Percentiles rank a stretch among this genome's conserved stretches.
Evolutionary conservation across 2,888 invertebrate species (phyloP).

Genomic region (Resseliella maxima): DNA sequence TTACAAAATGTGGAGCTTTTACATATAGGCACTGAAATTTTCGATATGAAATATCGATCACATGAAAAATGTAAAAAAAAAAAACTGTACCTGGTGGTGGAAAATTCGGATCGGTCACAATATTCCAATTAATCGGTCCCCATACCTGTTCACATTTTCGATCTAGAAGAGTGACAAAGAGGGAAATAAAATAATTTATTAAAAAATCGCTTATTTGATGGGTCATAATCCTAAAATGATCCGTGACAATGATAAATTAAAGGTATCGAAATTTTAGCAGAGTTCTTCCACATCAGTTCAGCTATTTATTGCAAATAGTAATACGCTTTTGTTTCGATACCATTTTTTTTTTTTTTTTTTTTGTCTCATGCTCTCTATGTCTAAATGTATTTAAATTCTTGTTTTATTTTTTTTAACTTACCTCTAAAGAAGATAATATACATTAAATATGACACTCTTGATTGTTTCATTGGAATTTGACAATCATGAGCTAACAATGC

Average conservation of each 20-base stretch:
- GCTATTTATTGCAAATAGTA: neutral
- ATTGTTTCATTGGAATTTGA: conserved; percentile 39
- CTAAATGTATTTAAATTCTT: neutral
- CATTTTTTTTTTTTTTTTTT: too few species aligned
- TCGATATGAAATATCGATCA: too few species aligned
- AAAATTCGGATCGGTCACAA: neutral
- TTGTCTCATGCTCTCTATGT: neutral
- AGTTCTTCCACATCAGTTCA: neutral
- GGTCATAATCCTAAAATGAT: neutral
- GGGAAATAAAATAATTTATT: neutral
- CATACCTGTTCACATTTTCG: neutral
- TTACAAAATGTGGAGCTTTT: too few species aligned
- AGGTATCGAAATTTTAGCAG: neutral
- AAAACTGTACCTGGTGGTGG: too few species aligned
- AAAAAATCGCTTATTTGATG: neutral
- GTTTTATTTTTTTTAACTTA: conserved; percentile 10
- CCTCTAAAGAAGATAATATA: conserved; percentile 57
- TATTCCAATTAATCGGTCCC: conserved; percentile 28
- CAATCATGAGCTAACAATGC: conserved; percentile 57
- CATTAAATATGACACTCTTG: conserved; percentile 50
- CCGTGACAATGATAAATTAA: neutral
- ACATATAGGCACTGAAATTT: too few species aligned
- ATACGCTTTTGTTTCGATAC: neutral
- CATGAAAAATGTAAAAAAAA: too few species aligned
- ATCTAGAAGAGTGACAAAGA: too few species aligned